Evolutionary conservation across 2,888 invertebrate species (phyloP), one percentile per base, ranked within the genome.

Genomic region (Euclidia mi): DNA sequence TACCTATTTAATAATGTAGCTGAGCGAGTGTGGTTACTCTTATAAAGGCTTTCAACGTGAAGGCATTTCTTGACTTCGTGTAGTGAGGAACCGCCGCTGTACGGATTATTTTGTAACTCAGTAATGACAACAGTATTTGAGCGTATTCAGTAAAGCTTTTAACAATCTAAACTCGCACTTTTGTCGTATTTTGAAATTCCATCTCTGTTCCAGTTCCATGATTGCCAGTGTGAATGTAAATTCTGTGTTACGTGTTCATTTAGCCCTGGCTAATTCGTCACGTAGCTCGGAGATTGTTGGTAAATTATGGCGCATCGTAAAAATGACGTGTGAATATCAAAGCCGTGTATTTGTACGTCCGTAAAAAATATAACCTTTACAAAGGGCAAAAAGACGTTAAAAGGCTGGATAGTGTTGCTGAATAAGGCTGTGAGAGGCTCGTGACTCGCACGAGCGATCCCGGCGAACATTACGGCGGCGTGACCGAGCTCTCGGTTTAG

Each of bases 401-500:
- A 75, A 78, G 61, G 74, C 65, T 73, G 73, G 60, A 73, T 77
- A 71, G 72, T 73, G 78, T 75, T 69, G 75, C 76, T 79, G 82
- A 84, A 79, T 81, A 83, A 81, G 83, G 82, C 75, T 80, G 71
- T 69, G 73, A 76, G 76, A 76, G 79, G 64, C 87, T 91, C 91
- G 91, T 91, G 91, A 91, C 90, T 90, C 78, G 84, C 81, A 79
- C 83, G 77, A 81, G 77, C 79, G 68, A 56, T 65, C 74, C 67
- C 68, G 61, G 55, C 64, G 63, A 77, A 71, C 76, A 78, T 76
- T 72, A 74, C 61, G 50, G 62, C 79, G 69, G 74, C 84, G 91
- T 90, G 90, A 91, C 90, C 84, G 85, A 83, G 79, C 83, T 82
- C 84, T 83, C 81, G 79, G 84, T 87, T 87, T 87, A 87, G 92